A percentile compares a stretch with the other conserved stretches of the same genome.
Evolutionary conservation across 2,113 vertebrate species (phyloP).

Genomic region (Charadrius vociferus): DNA sequence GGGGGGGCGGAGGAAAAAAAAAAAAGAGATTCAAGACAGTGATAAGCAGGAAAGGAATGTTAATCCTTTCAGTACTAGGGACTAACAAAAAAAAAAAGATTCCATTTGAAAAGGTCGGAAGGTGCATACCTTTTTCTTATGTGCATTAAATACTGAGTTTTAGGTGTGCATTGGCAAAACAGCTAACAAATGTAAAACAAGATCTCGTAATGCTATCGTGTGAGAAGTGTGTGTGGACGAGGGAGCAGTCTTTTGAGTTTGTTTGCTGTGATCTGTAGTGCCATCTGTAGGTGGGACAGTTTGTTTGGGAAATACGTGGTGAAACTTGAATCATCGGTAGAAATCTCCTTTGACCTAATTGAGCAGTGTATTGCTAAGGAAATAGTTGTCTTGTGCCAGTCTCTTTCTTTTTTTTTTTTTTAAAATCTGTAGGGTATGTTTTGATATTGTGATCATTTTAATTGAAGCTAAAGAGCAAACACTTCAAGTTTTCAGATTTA

Average conservation of each 20-base stretch:
- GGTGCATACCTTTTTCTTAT: not conserved
- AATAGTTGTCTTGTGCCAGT: not conserved
- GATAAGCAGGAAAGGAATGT: not conserved
- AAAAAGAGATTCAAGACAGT: not conserved
- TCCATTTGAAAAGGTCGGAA: not conserved
- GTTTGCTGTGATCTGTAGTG: constrained; percentile 32
- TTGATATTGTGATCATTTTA: not conserved
- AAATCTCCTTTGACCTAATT: not conserved
- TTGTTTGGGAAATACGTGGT: not conserved
- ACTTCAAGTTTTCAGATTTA: not conserved
- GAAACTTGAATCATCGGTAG: not conserved
- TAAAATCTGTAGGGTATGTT: not conserved
- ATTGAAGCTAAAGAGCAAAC: not conserved
- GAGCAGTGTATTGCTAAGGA: not conserved
- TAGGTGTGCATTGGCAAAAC: not conserved
- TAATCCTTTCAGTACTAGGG: not conserved
- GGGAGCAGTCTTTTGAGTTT: not conserved
- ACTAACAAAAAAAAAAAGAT: not conserved
- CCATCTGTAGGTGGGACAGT: constrained; percentile 47
- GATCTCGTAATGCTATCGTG: rapidly evolving
- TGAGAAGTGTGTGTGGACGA: not conserved
- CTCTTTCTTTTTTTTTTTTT: not conserved
- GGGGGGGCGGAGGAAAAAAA: no score
- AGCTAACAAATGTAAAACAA: not conserved
- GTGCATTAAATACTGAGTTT: not conserved